Percentiles rank a stretch among this genome's conserved stretches.
phyloP scores from a whole-genome alignment of 1,140 invertebrate species.

The Ectropis grisescens region DNA sequence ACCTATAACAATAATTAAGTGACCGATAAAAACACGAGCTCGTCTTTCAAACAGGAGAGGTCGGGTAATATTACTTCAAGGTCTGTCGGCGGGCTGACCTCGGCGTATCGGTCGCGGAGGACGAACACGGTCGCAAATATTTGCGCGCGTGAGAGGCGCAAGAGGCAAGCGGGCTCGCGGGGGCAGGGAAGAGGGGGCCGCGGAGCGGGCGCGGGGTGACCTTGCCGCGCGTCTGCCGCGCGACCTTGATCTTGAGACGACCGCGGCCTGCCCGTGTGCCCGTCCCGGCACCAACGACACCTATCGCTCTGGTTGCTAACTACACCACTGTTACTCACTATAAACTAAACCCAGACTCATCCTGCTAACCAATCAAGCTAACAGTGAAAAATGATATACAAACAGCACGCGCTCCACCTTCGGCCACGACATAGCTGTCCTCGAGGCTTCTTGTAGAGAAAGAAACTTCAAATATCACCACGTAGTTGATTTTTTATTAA shows the following conservation, averaged over 20 bases:
- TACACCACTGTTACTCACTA: constrained; percentile 25
- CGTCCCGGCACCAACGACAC: constrained; percentile 30
- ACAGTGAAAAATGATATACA: no score
- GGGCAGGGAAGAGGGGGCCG: constrained; percentile 15
- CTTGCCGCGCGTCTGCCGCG: constrained; percentile 57
- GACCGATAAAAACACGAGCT: constrained; percentile 37
- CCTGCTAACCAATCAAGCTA: no score
- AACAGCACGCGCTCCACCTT: no score
- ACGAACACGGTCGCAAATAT: constrained; percentile 67
- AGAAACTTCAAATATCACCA: no score
- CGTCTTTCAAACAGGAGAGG: constrained; percentile 43
- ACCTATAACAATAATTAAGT: no score
- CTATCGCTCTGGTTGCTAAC: constrained; percentile 35
- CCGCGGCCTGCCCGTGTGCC: constrained; percentile 44
- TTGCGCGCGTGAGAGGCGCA: constrained; percentile 46
- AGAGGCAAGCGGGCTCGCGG: constrained; percentile 18
- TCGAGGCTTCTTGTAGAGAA: no score
- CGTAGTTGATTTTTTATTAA: no score
- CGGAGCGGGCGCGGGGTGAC: constrained; percentile 33
- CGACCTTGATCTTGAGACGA: constrained; percentile 68
- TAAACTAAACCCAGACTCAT: no score
- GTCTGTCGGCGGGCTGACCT: constrained; percentile 59
- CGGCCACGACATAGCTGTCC: no score
- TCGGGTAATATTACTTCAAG: constrained; percentile 62
- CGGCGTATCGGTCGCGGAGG: constrained; percentile 66